Evolutionary conservation across 2,797 vertebrate species (phyloP), one percentile per base, ranked within the genome.

Genomic region (Cyclopterus lumpus): DNA sequence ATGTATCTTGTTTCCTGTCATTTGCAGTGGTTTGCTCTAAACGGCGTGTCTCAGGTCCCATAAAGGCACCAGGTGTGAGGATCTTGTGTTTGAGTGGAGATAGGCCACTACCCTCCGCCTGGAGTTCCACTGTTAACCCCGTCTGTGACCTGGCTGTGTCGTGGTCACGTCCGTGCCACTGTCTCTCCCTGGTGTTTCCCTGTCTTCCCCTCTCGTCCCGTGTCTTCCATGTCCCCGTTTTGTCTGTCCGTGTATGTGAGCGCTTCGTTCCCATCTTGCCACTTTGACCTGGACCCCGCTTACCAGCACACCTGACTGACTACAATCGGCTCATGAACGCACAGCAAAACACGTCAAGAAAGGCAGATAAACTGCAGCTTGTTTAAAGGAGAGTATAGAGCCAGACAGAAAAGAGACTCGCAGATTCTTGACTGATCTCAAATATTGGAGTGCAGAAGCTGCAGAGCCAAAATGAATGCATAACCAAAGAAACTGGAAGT

Each of bases 361-460:
- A 26, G 1, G 10, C 48, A 60, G 75, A 77, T 81, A 40, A 72
- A 77, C n/a, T 65, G 38, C 10, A 53, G 48, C 34, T 61, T 60
- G 34, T 75, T 54, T 75, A 61, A 60, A 71, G 36, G n/a, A 67
- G 28, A 69, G 12, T 6, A 62, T 26, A 66, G 53, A 24, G 18
- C 28, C 62, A 70, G 46, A 61, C 26, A 46, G 58, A 78, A 77
- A 79, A 81, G 34, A 76, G 15, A 69, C 0, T 46, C 48, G 61
- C 30, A 75, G 49, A 38, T 54, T 40, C 49, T 48, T 59, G 32
- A 74, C 42, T 77, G 20, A 74, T 78, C 62, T 68, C 34, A 75
- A 32, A 51, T 60, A 53, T 18, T 59, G 30, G 40, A 58, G 32
- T 10, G 30, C 32, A 64, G 28, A 67, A 46, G 10, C 63, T 70